Base-by-base conservation (phyloP, 2,113 vertebrate genomes). In the Oreocharis arfaki region DNA sequence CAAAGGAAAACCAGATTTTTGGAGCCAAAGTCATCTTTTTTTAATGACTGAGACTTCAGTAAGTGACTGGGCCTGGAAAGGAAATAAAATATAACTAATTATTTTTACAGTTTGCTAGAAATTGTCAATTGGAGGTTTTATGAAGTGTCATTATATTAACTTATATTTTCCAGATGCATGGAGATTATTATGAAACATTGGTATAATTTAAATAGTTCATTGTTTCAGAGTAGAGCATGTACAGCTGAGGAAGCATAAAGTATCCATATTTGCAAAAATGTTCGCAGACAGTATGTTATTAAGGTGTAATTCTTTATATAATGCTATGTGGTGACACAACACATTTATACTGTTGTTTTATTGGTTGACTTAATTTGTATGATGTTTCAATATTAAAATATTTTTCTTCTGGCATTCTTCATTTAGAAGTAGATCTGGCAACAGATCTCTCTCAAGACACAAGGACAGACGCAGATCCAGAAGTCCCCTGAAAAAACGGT, bases 401-500 rank as follows among this genome's bases (percentile, higher is more conserved):
- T 44, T 65, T 80, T 74, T 95, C 27, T 69, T 93, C 11, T 81
- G 57, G 1, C 56, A 28, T 97, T 65, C 69, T 91, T 96, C 13
- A 26, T 94, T 33, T 90, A 98, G 98, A 95, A 98, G 98, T 94
- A 98, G 98, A 73, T 98, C 98, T 33, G 98, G 98, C 13, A 98
- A 98, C 90, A 98, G 97, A 92, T 98, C 98, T 4, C 97, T 97
- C 33, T 98, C 98, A 50, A 98, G 96, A 85, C 96, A 97, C 22
- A 98, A 98, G 89, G 98, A 99, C 28, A 97, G 98, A 23, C 98
- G 97, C 87, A 97, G 98, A 95, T 98, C 98, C 59, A 97, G 98
- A 81, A 98, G 98, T 78, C 96, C 98, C 47, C 98, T 98, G 95
- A 99, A 97, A 96, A 99, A 98, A 86, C 98, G 94, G 39, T 99